Base-by-base conservation (phyloP, 2,113 vertebrate species). In the Puntigrus tetrazona region DNA sequence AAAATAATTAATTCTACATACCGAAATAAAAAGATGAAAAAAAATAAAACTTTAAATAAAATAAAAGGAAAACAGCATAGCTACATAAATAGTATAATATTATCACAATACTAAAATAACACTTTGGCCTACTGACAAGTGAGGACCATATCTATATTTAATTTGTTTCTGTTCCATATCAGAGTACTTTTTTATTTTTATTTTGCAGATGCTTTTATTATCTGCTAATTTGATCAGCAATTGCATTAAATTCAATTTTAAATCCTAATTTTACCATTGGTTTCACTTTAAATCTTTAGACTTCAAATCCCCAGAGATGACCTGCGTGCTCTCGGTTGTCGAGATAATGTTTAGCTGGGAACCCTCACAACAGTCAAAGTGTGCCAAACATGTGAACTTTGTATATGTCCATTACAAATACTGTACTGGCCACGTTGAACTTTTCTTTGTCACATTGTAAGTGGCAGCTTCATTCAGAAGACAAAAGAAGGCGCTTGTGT, bases 401-500 rank as follows among this genome's bases (percentile, higher is more conserved):
- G 27, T 76, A n/a, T 57, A 31, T 36, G 72, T 50, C 25, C 7
- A 50, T 6, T 52, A 34, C 18, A 29, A 50, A 34, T 14, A 22
- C 27, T 34, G 29, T 34, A 52, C 5, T 13, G n/a, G 7, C 22
- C 18, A 22, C 34, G 75, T 34, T 29, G 20, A 27, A n/a, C 27
- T 36, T 25, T 38, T 65, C 41, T 50, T 31, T 65, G 20, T 69
- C 22, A 20, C 36, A 38, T 34, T 72, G 31, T 55, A 16, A 55
- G 22, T 70, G 22, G 10, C 36, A 43, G 27, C 79, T 70, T 72
- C 22, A 84, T 65, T 11, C 43, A 41, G 29, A 83, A 87, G 85
- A 88, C 72, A 87, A 84, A 81, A 70, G 47, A 87, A 22, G 25
- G 61, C 36, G 27, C 22, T 63, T 77, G 70, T 73, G 25, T 25